Percentiles rank a stretch among this genome's conserved stretches.
These are phyloP conservation scores for Lycorma delicatula DNA, from an alignment of 1,140 invertebrate species.

Conservation along the genomic window DNA sequence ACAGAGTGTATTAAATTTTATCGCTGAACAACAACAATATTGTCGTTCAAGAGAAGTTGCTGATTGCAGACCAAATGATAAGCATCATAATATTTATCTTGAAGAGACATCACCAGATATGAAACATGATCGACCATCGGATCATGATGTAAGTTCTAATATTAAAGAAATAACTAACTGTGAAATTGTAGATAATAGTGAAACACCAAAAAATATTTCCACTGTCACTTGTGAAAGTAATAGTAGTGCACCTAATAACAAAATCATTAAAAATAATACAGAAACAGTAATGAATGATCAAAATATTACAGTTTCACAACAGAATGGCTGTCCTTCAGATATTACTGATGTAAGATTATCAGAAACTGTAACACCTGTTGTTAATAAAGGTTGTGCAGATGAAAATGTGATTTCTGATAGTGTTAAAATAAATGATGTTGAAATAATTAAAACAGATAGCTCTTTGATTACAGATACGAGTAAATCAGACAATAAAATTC, in stretches of 20 bases:
- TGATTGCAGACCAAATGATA: constrained; percentile 43
- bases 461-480: no score
- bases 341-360: no score
- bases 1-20: constrained; percentile 62
- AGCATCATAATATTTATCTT: no score
- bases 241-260: background rate
- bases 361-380: no score
- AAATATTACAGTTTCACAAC: background rate
- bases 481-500: no score
- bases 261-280: background rate
- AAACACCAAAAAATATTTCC: constrained; percentile 10
- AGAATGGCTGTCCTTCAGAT: no score
- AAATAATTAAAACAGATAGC: no score
- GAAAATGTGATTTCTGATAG: no score
- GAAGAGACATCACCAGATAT: constrained; percentile 30
- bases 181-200: constrained; percentile 17
- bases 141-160: no score
- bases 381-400: no score
- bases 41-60: constrained; percentile 46
- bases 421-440: no score
- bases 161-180: constrained; percentile 29
- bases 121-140: constrained; percentile 16
- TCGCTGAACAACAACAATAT: constrained; percentile 66
- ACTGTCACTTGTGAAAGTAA: constrained; percentile 30
- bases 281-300: constrained; percentile 6